These are phyloP conservation scores for Aphis craccivora DNA, from an alignment of 1,140 invertebrate species.

Conservation along the genomic window DNA sequence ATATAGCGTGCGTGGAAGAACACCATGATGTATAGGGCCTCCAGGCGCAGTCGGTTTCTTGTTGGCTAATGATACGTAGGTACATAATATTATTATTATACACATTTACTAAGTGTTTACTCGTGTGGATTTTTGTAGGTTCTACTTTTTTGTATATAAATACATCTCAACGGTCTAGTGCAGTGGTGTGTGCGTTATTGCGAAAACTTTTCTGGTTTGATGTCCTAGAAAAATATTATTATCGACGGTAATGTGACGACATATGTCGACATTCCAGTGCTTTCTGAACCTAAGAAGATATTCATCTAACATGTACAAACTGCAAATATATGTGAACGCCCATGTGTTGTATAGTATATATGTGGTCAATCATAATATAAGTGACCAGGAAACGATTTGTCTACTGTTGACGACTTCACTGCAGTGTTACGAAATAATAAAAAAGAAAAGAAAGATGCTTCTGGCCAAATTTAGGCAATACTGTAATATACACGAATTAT, in stretches of 20 bases:
- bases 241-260: background rate
- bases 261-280: background rate
- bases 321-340: background rate
- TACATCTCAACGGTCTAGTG: background rate
- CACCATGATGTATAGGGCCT: background rate
- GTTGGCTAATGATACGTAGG: background rate
- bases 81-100: background rate
- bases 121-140: conserved; percentile 14
- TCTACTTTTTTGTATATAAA: background rate
- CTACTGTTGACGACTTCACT: background rate
- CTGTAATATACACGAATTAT: too few relatives aligned
- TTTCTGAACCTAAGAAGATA: background rate
- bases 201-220: background rate
- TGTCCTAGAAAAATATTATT: conserved; percentile 35
- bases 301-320: background rate
- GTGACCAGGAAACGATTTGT: conserved; percentile 15
- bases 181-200: background rate
- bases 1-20: background rate
- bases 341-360: background rate
- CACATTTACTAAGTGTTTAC: background rate
- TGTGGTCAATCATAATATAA: conserved; percentile 1
- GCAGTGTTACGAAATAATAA: conserved; percentile 9
- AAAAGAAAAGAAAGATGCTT: background rate
- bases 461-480: background rate
- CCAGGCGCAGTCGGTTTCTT: background rate